Conservation (phyloP, 2,888 invertebrate genomes). For the Zaprionus bogoriensis region DNA sequence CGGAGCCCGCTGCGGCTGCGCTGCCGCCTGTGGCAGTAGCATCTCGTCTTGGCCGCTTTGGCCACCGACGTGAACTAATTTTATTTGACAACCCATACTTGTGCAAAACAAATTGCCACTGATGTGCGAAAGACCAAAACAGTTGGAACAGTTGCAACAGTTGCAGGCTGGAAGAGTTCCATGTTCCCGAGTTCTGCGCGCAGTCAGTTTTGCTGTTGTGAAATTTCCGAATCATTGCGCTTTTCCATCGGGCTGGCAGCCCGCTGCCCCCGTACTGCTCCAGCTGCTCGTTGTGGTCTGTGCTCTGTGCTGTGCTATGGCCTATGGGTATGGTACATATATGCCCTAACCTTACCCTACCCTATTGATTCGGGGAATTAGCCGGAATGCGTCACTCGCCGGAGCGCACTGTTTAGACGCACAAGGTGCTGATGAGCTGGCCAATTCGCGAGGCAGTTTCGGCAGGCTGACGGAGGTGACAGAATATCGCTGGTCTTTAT, state of each 20-base stretch:
- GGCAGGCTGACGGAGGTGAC: slow-evolving; percentile 8
- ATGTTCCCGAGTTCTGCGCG: slow-evolving; percentile 41
- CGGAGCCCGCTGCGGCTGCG: slow-evolving; percentile 22
- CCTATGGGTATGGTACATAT: too few relatives aligned
- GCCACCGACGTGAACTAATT: slow-evolving; percentile 77
- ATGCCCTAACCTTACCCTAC: too few relatives aligned
- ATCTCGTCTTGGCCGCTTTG: slow-evolving; percentile 54
- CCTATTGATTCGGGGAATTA: slow-evolving; percentile 54
- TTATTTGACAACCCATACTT: slow-evolving; percentile 82
- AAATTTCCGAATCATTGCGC: slow-evolving; percentile 81
- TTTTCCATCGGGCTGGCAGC: slow-evolving; percentile 48
- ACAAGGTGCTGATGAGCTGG: slow-evolving; percentile 33
- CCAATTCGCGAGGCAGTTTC: neutral
- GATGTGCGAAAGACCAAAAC: slow-evolving; percentile 80
- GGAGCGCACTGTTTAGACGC: slow-evolving; percentile 21
- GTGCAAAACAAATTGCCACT: slow-evolving; percentile 82
- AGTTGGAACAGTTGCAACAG: slow-evolving; percentile 59
- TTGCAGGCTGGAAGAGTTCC: slow-evolving; percentile 35
- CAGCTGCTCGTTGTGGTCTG: neutral
- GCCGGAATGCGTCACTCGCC: slow-evolving; percentile 18
- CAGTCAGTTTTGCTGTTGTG: slow-evolving; percentile 49
- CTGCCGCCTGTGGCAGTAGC: slow-evolving; percentile 51
- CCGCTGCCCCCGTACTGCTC: slow-evolving; percentile 37
- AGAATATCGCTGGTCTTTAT: neutral
- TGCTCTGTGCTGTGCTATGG: neutral